A percentile compares a stretch with the other conserved stretches of the same genome.
Conservation (phyloP, 2,113 vertebrate species). For the Platanista minor region DNA sequence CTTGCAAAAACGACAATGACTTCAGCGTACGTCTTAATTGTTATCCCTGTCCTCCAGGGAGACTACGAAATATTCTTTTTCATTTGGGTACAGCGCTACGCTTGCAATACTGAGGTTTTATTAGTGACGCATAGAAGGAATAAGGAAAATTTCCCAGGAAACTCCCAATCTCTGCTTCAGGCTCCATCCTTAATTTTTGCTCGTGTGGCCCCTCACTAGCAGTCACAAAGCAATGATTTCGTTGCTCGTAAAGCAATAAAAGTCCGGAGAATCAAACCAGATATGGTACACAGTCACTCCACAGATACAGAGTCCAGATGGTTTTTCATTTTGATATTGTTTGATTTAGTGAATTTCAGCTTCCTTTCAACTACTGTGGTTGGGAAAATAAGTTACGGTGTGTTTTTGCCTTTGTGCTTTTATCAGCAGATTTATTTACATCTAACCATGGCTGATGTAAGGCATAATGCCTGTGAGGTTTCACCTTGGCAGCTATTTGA, state of each 20-base stretch:
- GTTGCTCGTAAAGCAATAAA: not conserved
- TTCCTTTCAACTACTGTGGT: not conserved
- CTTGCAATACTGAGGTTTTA: not conserved
- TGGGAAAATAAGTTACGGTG: not conserved
- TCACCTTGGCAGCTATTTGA: not conserved
- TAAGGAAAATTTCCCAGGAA: not conserved
- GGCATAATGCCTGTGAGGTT: not conserved
- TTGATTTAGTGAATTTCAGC: constrained; percentile 3
- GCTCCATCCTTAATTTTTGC: not conserved
- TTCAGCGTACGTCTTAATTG: not conserved
- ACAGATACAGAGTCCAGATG: not conserved
- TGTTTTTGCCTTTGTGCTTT: constrained; percentile 3
- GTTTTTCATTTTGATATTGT: not conserved
- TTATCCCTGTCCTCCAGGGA: not conserved
- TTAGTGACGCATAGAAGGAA: not conserved
- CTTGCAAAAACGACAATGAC: not conserved
- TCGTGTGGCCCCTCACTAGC: not conserved
- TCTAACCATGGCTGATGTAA: not conserved
- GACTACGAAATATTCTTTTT: not conserved
- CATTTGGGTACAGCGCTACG: not conserved
- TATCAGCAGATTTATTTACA: not conserved
- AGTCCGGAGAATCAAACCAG: not conserved
- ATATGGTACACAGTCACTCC: too few species aligned
- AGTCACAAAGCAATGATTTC: not conserved
- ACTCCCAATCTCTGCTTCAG: not conserved